Evolutionary conservation across 1,140 invertebrate genomes (phyloP).

Genomic region (Drosophila prosaltans): DNA sequence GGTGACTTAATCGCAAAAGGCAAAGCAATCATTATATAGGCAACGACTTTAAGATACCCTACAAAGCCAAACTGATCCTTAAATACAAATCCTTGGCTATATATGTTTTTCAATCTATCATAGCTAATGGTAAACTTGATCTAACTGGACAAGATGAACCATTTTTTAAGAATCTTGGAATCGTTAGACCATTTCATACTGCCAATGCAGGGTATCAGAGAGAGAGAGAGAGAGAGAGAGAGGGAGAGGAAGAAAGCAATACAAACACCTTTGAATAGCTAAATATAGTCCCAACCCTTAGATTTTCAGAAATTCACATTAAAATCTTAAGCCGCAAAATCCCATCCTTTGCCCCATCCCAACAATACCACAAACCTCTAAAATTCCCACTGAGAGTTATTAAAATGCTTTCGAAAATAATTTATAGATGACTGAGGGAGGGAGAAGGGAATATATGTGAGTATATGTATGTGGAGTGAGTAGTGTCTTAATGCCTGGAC

Average conservation of each 20-base stretch:
- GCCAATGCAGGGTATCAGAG: too few species aligned
- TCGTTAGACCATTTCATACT: too few species aligned
- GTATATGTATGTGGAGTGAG: neutral
- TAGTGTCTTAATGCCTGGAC: neutral
- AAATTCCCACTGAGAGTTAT: constrained; percentile 4
- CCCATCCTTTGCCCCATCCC: neutral
- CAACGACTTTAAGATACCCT: too few species aligned
- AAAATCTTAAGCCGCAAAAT: constrained; percentile 11
- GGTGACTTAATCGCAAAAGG: too few species aligned
- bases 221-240: neutral
- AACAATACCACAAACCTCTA: neutral
- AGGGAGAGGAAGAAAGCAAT: neutral
- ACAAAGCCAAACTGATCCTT: too few species aligned
- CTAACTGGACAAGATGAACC: too few species aligned
- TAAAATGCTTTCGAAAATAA: neutral
- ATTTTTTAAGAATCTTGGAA: too few species aligned
- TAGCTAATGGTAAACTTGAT: too few species aligned
- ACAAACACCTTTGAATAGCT: neutral
- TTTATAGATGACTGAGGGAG: neutral
- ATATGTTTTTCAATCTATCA: too few species aligned
- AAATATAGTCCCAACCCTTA: constrained; percentile 4
- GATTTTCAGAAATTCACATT: neutral
- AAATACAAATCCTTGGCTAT: too few species aligned
- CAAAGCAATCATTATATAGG: too few species aligned
- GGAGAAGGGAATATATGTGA: neutral